These are phyloP conservation scores for Ametastegia equiseti DNA, from an alignment of 2,888 invertebrate genomes.

Conservation along the genomic window DNA sequence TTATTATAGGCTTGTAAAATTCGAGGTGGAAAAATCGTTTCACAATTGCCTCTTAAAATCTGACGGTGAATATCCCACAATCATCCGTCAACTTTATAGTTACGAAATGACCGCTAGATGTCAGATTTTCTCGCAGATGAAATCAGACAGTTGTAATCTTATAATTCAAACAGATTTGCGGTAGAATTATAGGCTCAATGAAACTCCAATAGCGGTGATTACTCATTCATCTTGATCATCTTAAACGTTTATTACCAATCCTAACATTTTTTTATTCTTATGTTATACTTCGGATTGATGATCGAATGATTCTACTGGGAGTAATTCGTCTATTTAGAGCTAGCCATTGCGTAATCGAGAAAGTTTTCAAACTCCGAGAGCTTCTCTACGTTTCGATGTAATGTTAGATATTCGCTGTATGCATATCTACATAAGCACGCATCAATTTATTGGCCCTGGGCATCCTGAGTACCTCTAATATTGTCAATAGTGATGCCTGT, in stretches of 20 bases:
- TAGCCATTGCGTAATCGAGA: neutral
- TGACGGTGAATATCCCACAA: neutral
- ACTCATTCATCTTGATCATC: too few species aligned
- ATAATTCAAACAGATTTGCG: neutral
- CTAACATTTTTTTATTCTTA: too few species aligned
- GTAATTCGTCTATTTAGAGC: too few species aligned
- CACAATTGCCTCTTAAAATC: neutral
- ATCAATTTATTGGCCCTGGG: neutral
- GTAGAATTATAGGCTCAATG: too few species aligned
- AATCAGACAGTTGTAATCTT: neutral
- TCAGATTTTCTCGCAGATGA: neutral
- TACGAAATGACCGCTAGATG: neutral
- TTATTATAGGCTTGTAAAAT: too few species aligned
- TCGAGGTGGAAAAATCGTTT: too few species aligned
- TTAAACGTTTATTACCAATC: too few species aligned
- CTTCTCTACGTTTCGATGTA: neutral
- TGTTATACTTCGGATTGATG: too few species aligned
- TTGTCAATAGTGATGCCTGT: constrained; percentile 5
- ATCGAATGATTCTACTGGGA: too few species aligned
- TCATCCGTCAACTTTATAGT: neutral
- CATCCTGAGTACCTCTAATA: neutral
- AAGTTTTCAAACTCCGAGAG: neutral
- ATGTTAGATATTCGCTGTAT: neutral
- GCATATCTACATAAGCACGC: neutral
- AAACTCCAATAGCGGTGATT: too few species aligned